Evolutionary conservation across 2,888 invertebrate genomes (phyloP).

Genomic region (Agrochola litura): DNA sequence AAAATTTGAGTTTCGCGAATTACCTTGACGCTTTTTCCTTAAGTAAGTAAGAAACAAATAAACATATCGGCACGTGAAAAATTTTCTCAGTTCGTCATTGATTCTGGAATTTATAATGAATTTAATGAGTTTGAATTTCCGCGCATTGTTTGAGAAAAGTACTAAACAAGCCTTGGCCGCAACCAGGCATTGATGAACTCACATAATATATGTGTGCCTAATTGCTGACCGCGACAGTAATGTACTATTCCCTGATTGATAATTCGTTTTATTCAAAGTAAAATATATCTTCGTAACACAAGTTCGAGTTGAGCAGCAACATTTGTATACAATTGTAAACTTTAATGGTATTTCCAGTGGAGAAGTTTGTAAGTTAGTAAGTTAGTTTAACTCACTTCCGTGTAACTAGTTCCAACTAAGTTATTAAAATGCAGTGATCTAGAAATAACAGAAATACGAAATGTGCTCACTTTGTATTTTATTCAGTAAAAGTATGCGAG

Average conservation of each 20-base stretch:
- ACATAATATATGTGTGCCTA: no score
- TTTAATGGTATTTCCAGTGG: conserved; percentile 30
- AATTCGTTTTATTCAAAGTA: conserved; percentile 24
- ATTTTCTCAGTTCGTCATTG: no score
- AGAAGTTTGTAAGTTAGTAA: conserved; percentile 40
- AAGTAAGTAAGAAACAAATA: no score
- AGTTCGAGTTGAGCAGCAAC: conserved; percentile 17
- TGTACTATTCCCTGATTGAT: not conserved
- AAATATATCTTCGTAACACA: conserved; percentile 27
- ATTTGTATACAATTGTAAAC: conserved; percentile 48
- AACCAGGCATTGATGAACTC: no score
- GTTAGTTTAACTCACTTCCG: conserved; percentile 35
- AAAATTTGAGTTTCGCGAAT: no score
- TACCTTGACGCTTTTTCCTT: no score
- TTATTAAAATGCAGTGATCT: conserved; percentile 53
- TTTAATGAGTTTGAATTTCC: no score
- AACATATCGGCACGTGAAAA: no score
- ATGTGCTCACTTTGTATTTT: conserved; percentile 20
- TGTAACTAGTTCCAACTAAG: conserved; percentile 45
- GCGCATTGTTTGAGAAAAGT: no score
- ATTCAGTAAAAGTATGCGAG: not conserved
- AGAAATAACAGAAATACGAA: conserved; percentile 29
- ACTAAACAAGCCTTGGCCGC: no score
- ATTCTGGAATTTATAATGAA: no score
- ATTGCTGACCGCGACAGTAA: no score